Base-by-base conservation (phyloP, 1,140 invertebrate genomes). In the Reticulitermes speratus region DNA sequence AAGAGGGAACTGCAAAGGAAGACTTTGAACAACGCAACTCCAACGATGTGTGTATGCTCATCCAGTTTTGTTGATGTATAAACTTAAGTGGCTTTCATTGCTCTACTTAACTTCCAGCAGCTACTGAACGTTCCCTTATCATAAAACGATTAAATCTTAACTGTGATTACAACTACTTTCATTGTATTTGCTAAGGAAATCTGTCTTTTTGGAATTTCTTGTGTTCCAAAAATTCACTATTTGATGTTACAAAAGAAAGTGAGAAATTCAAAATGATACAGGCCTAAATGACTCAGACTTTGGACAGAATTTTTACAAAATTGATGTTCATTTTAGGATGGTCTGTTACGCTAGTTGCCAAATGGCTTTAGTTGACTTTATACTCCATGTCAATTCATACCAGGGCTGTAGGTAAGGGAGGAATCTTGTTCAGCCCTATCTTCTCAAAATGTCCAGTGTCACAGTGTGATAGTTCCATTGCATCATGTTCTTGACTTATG, bases 161-260 rank as follows among this genome's bases (percentile, higher is more conserved):
- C 86, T 86, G 86, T 86, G 86, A 86, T 86, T 86, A 86, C n/a
- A 84, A 86, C 45, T 86, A 84, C 65, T 86, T 83, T 86, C 30
- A 84, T 55, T 86, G 86, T 86, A 84, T 84, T 86, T 84, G 82
- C 86, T 86, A 84, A 59, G 69, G 32, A 86, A 86, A 84, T 65
- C 75, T 84, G 82, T 86, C 83, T 59, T 86, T 84, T 59, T 85
- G 85, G 85, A 75, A 55, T 85, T 45, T 85, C 38, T 85, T 85
- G 52, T 65, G 65, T 85, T 85, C 55, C 69, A 55, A 84, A 86
- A 86, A 86, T 44, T 86, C 14, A 75, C 11, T 55, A 44, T 82
- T 86, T 32, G 83, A 86, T 84, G 85, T 86, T 86, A 86, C 82
- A 59, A 86, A 69, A 86, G 23, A 84, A 84, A 75, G 38, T 86